These are phyloP conservation scores for Drosophila santomea DNA, from an alignment of 1,140 invertebrate species.

Conservation along the genomic window DNA sequence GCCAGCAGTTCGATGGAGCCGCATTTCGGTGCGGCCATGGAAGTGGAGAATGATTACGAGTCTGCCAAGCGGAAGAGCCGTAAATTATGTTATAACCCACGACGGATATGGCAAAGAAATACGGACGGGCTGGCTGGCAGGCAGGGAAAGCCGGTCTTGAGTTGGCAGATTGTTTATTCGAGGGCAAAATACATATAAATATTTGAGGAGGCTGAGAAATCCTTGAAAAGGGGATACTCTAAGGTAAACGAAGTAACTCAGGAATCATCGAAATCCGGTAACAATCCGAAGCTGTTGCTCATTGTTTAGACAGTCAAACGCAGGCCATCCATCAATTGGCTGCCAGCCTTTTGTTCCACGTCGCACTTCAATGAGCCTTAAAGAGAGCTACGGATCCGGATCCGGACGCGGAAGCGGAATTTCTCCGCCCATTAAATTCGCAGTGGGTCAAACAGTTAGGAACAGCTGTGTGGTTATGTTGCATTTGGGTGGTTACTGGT, in stretches of 20 bases:
- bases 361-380: conserved; percentile 60
- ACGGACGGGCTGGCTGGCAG: neutral
- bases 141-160: conserved; percentile 21
- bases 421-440: conserved; percentile 33
- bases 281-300: conserved; percentile 46
- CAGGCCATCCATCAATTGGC: conserved; percentile 66
- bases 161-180: conserved; percentile 26
- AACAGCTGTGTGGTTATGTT: conserved; percentile 56
- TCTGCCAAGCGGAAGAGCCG: conserved; percentile 72
- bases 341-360: conserved; percentile 50
- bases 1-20: conserved; percentile 13
- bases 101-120: conserved; percentile 43
- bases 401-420: conserved; percentile 41
- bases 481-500: conserved; percentile 12
- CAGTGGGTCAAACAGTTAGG: conserved; percentile 54
- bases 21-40: conserved; percentile 34
- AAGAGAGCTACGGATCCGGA: conserved; percentile 37
- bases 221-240: conserved; percentile 15
- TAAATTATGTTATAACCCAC: conserved; percentile 72
- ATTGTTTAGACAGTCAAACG: conserved; percentile 27
- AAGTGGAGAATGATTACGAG: conserved; percentile 54
- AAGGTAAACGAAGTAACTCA: conserved; percentile 6
- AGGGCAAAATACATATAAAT: neutral
- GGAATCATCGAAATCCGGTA: conserved; percentile 10
- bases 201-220: neutral